Base-by-base conservation (phyloP, 2,888 invertebrate species). In the Octonoba sinensis region DNA sequence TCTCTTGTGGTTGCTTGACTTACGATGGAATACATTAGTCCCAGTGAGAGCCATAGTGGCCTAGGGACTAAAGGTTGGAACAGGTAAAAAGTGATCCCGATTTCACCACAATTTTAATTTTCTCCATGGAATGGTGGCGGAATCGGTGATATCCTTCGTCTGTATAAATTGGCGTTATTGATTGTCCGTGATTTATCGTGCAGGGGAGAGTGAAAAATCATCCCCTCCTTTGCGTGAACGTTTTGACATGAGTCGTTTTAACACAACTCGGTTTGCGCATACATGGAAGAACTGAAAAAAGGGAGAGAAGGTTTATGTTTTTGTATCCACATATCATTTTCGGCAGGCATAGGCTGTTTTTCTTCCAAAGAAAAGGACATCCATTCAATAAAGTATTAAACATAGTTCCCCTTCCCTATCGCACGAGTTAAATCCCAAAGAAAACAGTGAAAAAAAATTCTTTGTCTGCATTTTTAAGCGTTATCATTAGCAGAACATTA, bases 21-120 rank as follows among this genome's bases (percentile, higher is more conserved):
- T 67, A 56, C 56, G 69, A 49, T 62, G 36, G 79, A 81, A 81
- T 81, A 81, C 56, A 81, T 81, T 81, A 81, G 24, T 36, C 18
- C 11, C 36, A 18, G 54, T 6, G 2, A 24, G 56, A 56, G 44
- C n/a, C 18, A 24, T 51, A 18, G 27, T 27, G 56, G 36, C 56
- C 54, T 24, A 47, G 16, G 16, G 47, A 49, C 20, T 16, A 13
- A 44, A 64, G 64, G 13, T n/a, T 27, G 16, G 20, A n/a, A 67
- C 24, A 27, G 66, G 75, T 36, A 36, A 36, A 36, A 36, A 36
- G 36, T 36, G 36, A 36, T 36, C 36, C 36, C 36, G 36, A 36
- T 36, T 36, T 36, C 36, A 36, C 6, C 36, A 1, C 36, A 36
- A 36, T 8, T 36, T 36, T 6, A 36, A 36, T 36, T 36, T 36